phyloP scores from a whole-genome alignment of 1,140 invertebrate species.

The Brachionus angularis region DNA sequence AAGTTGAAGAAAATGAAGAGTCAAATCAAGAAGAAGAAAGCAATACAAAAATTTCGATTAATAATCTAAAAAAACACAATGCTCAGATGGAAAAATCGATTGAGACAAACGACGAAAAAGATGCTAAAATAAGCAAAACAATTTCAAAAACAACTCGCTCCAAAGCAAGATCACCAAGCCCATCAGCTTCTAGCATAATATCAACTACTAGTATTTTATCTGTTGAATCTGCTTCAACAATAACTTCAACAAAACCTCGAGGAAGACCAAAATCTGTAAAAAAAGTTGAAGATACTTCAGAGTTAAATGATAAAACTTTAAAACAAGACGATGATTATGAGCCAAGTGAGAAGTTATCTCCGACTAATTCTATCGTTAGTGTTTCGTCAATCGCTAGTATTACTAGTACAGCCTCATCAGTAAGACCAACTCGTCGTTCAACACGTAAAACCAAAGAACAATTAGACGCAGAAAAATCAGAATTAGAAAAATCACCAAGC shows the following conservation, averaged over 20 bases:
- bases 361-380: neutral
- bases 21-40: neutral
- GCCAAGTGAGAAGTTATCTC: neutral
- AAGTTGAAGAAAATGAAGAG: neutral
- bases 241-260: neutral
- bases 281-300: neutral
- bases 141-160: constrained; percentile 1
- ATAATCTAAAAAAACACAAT: constrained; percentile 28
- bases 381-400: constrained; percentile 3
- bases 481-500: no score
- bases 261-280: no score
- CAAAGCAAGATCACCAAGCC: constrained; percentile 10
- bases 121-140: no score
- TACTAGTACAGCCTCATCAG: neutral
- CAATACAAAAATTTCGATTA: neutral
- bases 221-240: neutral
- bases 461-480: neutral
- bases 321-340: neutral
- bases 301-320: neutral
- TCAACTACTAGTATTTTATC: neutral
- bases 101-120: neutral
- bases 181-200: constrained; percentile 9
- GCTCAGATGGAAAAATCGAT: neutral
- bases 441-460: constrained; percentile 4
- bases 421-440: neutral